phyloP scores from a whole-genome alignment of 2,797 vertebrate species.

The Agapornis canus region DNA sequence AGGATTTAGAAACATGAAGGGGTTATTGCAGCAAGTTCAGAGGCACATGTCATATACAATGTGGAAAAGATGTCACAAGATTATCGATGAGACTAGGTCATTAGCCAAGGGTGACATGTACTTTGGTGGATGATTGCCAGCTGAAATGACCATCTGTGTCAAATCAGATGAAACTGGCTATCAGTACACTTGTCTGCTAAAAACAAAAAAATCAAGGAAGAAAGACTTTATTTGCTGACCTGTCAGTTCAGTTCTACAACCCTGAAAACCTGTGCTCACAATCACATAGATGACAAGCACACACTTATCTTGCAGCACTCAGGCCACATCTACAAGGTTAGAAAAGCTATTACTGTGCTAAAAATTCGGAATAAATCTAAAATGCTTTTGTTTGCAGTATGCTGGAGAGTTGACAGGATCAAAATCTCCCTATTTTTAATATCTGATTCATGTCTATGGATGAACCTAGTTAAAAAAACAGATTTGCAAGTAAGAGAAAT shows the following conservation, averaged over 20 bases:
- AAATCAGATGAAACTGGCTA: slow-evolving; percentile 1
- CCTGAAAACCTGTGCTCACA: neutral
- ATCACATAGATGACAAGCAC: neutral
- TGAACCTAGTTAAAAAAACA: neutral
- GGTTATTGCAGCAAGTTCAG: neutral
- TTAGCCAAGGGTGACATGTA: slow-evolving; percentile 14
- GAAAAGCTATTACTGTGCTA: neutral
- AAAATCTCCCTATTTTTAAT: neutral
- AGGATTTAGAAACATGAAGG: neutral
- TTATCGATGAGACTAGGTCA: neutral
- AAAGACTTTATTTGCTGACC: neutral
- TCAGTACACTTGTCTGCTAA: slow-evolving; percentile 9
- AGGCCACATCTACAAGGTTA: neutral
- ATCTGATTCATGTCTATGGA: rapidly evolving
- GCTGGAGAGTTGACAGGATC: neutral
- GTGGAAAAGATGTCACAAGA: slow-evolving; percentile 14
- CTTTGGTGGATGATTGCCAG: slow-evolving; percentile 14
- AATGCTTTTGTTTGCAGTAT: neutral
- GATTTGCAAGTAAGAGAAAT: neutral
- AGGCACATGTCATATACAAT: neutral
- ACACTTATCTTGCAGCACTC: neutral
- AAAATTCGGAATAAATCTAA: neutral
- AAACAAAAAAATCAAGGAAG: neutral
- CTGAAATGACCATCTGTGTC: slow-evolving; percentile 17
- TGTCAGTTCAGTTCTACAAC: neutral